Evolutionary conservation across 1,140 invertebrate genomes (phyloP), one percentile per base, ranked within the genome.

Genomic region (Rhopalosiphum maidis): DNA sequence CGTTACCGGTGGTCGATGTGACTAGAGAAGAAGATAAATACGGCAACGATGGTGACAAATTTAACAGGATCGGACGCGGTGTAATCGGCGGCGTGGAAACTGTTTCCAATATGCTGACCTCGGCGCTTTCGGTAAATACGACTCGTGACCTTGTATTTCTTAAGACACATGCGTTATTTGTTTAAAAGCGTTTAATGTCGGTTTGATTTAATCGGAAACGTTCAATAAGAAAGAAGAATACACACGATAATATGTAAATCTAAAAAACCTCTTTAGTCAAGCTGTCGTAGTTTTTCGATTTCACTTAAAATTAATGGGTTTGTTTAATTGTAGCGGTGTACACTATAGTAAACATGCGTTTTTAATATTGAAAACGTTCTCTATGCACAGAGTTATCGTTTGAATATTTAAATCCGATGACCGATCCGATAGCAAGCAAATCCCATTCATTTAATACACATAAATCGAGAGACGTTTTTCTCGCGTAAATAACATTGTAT

Each of bases 21-120:
- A 97, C 97, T 91, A 95, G 94, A 90, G 97, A 97, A 94, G 96
- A 97, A 85, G 96, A 97, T 51, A 97, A 97, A 94, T 97, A 97
- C 94, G 97, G 97, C 3, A 97, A 97, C 94, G 95, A 95, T 25
- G 97, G 96, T 0, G 96, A 96, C 93, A 96, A 96, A 94, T 96
- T 96, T 91, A 95, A 95, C 25, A 94, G 94, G 25, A 94, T 97
- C 18, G 96, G 96, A 15, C 95, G 95, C 94, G 96, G 96, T 7
- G 92, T 97, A 2, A 96, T 97, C 3, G 95, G 95, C 21, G 96
- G 96, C 21, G 96, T 96, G 43, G 96, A 96, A 94, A 95, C 95
- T 7, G 91, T 97, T 7, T 96, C 96, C 8, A 97, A 96, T 94
- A 95, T 96, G 60, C 92, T 96, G 55, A 96, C 96, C 94, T 94